Evolutionary conservation across 2,797 vertebrate species (phyloP).

Genomic region (Chloroceryle amazona): DNA sequence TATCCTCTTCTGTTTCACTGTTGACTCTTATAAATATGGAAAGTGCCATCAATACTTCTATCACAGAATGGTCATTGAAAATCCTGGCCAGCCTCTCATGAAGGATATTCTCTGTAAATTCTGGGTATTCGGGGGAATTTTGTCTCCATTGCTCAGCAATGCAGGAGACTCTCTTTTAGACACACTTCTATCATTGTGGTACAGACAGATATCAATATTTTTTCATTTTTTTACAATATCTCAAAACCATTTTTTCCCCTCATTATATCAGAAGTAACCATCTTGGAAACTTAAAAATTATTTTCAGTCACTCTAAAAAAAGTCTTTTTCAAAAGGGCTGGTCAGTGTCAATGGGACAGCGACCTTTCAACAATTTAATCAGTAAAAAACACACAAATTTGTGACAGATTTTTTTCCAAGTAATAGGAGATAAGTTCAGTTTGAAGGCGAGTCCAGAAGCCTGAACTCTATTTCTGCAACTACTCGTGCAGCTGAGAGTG

Average conservation of each 20-base stretch:
- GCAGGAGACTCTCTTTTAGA: background rate
- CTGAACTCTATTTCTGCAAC: background rate
- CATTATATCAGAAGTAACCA: background rate
- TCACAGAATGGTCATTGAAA: slow-evolving; percentile 9
- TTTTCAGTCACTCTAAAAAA: background rate
- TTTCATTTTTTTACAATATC: background rate
- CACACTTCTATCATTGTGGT: background rate
- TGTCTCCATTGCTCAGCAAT: background rate
- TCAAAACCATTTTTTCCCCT: background rate
- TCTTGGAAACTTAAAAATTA: background rate
- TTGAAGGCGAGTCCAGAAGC: background rate
- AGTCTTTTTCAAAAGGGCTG: background rate
- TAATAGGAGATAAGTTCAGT: background rate
- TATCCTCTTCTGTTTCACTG: slow-evolving; percentile 63
- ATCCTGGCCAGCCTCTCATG: slow-evolving; percentile 1
- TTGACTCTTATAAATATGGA: slow-evolving; percentile 42
- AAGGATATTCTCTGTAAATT: background rate
- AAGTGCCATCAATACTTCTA: slow-evolving; percentile 35
- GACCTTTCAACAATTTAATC: background rate
- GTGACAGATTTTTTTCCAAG: background rate
- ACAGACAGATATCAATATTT: background rate
- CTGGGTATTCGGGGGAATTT: background rate
- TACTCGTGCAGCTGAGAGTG: background rate
- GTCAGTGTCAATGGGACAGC: background rate
- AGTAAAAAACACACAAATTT: background rate